These are phyloP conservation scores for Paramisgurnus dabryanus DNA, from an alignment of 2,113 vertebrate species.

Conservation along the genomic window DNA sequence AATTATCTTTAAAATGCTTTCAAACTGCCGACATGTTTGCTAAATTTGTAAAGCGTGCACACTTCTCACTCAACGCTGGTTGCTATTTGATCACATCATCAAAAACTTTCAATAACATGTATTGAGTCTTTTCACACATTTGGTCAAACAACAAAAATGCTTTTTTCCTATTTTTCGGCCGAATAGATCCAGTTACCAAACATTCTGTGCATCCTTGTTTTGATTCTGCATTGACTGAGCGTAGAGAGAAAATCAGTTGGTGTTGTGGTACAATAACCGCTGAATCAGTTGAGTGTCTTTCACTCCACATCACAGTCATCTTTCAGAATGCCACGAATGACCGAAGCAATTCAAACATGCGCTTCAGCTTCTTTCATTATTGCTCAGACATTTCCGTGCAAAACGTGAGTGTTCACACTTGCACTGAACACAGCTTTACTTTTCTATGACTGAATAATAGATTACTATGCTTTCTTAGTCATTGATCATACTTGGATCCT, in stretches of 20 bases:
- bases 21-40: too few relatives aligned
- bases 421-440: not conserved
- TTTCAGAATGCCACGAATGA: not conserved
- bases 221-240: not conserved
- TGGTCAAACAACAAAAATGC: too few relatives aligned
- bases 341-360: not conserved
- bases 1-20: too few relatives aligned
- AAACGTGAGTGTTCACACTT: not conserved
- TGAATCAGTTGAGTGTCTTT: constrained; percentile 16
- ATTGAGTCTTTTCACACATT: too few relatives aligned
- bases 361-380: not conserved
- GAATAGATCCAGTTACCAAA: too few relatives aligned
- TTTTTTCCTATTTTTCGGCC: too few relatives aligned
- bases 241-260: constrained; percentile 12
- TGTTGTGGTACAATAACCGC: constrained; percentile 2
- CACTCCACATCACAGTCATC: not conserved
- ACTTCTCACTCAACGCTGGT: too few relatives aligned
- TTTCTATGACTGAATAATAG: not conserved
- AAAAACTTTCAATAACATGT: too few relatives aligned
- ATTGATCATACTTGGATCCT: not conserved
- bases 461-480: not conserved
- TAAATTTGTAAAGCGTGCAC: too few relatives aligned
- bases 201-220: too few relatives aligned
- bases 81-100: too few relatives aligned
- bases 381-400: constrained; percentile 21